A percentile compares a stretch with the other conserved stretches of the same genome.
phyloP scores from a whole-genome alignment of 1,140 invertebrate genomes.

The Drosophila insularis region DNA sequence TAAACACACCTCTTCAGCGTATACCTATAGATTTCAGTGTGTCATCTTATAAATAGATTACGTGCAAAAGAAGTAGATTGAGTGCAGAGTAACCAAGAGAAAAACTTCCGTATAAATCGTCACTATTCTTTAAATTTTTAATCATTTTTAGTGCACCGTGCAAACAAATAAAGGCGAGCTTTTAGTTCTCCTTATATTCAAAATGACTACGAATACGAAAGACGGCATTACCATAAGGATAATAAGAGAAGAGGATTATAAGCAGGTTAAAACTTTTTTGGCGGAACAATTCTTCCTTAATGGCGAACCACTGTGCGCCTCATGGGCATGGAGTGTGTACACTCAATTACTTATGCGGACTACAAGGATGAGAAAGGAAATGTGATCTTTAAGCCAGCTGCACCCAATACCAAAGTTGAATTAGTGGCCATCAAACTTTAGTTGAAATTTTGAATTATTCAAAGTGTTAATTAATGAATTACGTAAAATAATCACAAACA shows the following conservation, averaged over 20 bases:
- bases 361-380: constrained; percentile 40
- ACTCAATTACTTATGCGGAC: constrained; percentile 27
- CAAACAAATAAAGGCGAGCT: background rate
- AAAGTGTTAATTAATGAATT: no score
- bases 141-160: background rate
- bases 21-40: no score
- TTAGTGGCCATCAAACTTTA: constrained; percentile 42
- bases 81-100: background rate
- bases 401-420: constrained; percentile 30
- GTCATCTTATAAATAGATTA: no score
- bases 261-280: constrained; percentile 25
- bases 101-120: background rate
- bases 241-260: constrained; percentile 28
- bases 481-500: background rate
- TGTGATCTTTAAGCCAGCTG: constrained; percentile 39
- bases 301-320: constrained; percentile 28
- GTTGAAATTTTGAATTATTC: background rate
- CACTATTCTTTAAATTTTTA: background rate
- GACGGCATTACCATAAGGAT: constrained; percentile 28
- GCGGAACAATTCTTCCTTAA: constrained; percentile 14
- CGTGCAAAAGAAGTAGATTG: no score
- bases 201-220: constrained; percentile 6
- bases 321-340: constrained; percentile 46
- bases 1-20: no score
- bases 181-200: background rate